phyloP scores from a whole-genome alignment of 2,113 vertebrate genomes.

The Athene noctua region DNA sequence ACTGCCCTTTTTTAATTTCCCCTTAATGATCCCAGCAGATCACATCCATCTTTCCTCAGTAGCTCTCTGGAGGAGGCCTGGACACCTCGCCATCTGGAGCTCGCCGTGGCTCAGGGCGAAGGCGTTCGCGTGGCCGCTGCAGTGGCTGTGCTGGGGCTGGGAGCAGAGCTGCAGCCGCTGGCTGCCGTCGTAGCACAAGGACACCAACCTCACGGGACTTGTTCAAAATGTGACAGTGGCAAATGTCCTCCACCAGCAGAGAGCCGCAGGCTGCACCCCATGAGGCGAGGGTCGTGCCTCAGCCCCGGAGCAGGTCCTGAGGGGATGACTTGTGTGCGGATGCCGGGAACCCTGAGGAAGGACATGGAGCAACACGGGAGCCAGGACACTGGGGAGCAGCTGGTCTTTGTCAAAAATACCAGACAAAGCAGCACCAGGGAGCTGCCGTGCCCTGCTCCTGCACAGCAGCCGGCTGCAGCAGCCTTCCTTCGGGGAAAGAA shows the following conservation, averaged over 20 bases:
- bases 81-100: constrained; percentile 34
- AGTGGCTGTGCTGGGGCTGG: neutral
- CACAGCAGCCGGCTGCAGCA: neutral
- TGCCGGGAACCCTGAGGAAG: neutral
- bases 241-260: neutral
- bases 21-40: constrained; percentile 9
- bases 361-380: fast-evolving
- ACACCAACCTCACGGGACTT: neutral
- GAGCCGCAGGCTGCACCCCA: neutral
- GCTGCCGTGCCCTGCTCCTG: neutral
- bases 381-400: neutral
- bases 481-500: neutral
- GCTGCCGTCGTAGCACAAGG: fast-evolving
- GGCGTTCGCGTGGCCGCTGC: neutral
- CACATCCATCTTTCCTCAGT: constrained; percentile 41
- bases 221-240: fast-evolving
- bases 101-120: neutral
- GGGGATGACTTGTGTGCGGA: fast-evolving
- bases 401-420: fast-evolving
- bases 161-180: neutral
- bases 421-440: neutral
- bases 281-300: fast-evolving
- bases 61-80: constrained; percentile 5
- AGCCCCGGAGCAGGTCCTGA: fast-evolving
- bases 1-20: constrained; percentile 6